These are phyloP conservation scores for Paramormyrops kingsleyae DNA, from an alignment of 2,113 vertebrate species.

Conservation along the genomic window DNA sequence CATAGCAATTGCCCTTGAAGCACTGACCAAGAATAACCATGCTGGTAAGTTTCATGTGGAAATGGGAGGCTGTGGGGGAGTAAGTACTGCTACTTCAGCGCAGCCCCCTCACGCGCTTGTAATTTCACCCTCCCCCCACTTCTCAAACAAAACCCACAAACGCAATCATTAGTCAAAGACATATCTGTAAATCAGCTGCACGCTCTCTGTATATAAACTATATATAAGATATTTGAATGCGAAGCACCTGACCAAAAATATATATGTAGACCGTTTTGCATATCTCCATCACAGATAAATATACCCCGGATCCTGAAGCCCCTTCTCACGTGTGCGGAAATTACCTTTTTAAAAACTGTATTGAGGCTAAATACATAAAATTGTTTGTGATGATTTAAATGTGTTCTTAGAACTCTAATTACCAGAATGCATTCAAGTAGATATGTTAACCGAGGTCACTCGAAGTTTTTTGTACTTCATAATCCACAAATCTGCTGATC, in stretches of 20 bases:
- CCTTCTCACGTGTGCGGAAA: background rate
- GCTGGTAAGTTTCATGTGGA: background rate
- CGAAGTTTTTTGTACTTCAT: background rate
- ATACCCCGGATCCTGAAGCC: background rate
- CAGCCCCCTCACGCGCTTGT: background rate
- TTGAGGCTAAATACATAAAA: background rate
- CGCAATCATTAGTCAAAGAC: background rate
- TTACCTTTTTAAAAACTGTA: background rate
- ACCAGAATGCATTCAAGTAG: background rate
- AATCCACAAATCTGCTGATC: background rate
- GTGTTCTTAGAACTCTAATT: background rate
- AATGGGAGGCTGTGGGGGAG: background rate
- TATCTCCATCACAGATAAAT: background rate
- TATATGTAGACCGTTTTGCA: background rate
- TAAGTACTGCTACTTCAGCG: background rate
- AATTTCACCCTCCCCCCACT: background rate
- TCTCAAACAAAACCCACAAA: background rate
- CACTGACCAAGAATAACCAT: background rate
- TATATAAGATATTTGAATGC: background rate
- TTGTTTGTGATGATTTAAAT: background rate
- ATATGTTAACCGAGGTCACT: background rate
- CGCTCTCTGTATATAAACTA: background rate
- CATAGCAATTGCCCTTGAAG: background rate
- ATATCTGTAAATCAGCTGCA: background rate
- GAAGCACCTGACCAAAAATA: background rate